Conservation (phyloP, 1,140 invertebrate species). For the Anastrepha ludens region DNA sequence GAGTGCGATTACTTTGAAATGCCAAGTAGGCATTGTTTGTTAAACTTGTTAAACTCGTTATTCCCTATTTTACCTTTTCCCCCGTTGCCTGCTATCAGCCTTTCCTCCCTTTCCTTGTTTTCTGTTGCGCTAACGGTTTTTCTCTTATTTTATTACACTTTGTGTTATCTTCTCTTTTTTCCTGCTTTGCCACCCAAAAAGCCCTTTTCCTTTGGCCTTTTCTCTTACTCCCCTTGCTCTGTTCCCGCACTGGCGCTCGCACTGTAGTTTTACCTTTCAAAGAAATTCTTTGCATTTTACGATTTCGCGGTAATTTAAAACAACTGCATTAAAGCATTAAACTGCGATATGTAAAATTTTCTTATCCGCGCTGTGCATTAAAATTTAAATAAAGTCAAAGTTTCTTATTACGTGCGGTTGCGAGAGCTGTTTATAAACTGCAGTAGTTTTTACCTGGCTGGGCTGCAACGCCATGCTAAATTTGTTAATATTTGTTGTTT, state of each 20-base stretch:
- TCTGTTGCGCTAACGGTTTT: neutral
- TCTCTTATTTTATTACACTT: neutral
- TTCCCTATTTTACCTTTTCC: neutral
- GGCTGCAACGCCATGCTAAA: neutral
- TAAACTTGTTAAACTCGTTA: slow-evolving; percentile 15
- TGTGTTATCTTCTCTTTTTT: neutral
- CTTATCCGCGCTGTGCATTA: neutral
- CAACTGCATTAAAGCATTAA: neutral
- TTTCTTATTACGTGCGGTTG: slow-evolving; percentile 10
- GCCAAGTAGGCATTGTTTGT: slow-evolving; percentile 46
- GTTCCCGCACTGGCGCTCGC: neutral
- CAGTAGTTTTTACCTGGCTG: neutral
- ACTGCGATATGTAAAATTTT: neutral
- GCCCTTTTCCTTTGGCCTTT: neutral
- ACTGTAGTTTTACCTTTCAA: neutral
- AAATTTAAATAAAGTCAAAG: slow-evolving; percentile 33
- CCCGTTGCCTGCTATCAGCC: too few relatives aligned
- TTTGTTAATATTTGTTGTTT: neutral
- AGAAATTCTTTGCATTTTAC: slow-evolving; percentile 38
- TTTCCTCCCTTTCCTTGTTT: too few relatives aligned
- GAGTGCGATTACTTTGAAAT: slow-evolving; percentile 46
- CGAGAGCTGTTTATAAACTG: neutral
- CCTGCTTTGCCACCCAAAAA: neutral
- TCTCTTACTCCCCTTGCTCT: neutral
- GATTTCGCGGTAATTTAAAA: slow-evolving; percentile 42